Percentiles rank a stretch among this genome's conserved stretches.
phyloP scores from a whole-genome alignment of 2,888 invertebrate genomes.

The Lasioglossum morio region DNA sequence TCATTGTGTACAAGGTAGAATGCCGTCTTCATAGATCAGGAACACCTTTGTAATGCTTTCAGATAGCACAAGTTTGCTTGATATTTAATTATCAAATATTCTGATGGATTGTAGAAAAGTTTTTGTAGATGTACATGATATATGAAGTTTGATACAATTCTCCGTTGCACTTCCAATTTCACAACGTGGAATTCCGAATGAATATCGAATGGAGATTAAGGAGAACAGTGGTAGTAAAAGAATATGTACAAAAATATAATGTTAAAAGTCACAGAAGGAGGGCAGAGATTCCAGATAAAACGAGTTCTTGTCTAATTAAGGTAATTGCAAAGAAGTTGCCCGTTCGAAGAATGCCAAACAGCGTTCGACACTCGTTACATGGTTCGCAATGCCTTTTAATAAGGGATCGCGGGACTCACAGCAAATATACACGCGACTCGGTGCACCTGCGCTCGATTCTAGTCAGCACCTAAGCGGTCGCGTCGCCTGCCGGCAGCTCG shows the following conservation, averaged over 20 bases:
- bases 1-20: not conserved
- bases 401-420: slow-evolving; percentile 52
- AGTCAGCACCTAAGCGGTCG: slow-evolving; percentile 60
- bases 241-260: not conserved
- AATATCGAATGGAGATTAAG: not conserved
- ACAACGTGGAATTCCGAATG: not conserved
- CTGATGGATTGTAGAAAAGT: too few relatives aligned
- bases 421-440: slow-evolving; percentile 53
- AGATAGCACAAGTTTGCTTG: not conserved
- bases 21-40: not conserved
- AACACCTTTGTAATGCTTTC: not conserved
- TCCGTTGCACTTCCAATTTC: not conserved
- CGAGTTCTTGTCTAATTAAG: not conserved
- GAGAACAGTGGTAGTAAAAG: not conserved
- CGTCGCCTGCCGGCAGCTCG: slow-evolving; percentile 71
- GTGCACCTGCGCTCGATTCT: slow-evolving; percentile 66
- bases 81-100: not conserved
- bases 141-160: too few relatives aligned
- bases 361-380: slow-evolving; percentile 41
- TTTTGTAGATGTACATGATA: too few relatives aligned
- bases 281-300: not conserved
- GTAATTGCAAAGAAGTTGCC: not conserved
- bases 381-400: slow-evolving; percentile 62
- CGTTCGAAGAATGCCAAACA: slow-evolving; percentile 7
- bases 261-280: not conserved